Base-by-base conservation (phyloP, 1,140 invertebrate species). In the Psix sp. region DNA sequence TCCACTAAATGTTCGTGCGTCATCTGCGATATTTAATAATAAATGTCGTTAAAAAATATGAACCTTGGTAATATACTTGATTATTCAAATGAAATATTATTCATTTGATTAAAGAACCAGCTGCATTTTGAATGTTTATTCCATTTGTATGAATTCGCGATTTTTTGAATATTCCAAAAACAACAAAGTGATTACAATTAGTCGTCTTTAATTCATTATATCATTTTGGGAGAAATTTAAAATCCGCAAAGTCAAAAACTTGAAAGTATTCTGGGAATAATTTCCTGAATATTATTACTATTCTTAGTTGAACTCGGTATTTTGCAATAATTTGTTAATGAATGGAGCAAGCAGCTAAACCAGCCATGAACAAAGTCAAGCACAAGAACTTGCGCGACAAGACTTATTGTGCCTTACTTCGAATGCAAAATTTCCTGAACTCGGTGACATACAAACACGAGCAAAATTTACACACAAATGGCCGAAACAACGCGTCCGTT, bases 251-350 rank as follows among this genome's bases (percentile, higher is more conserved):
- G n/a, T n/a, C n/a, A n/a, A n/a, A n/a, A n/a, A n/a, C n/a, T n/a
- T n/a, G n/a, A 51, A 68, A 59, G 57, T 59, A 52, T 10, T 54
- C 31, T 51, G 45, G 51, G 52, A 59, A 68, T 60, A 60, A 60
- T 70, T 48, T 33, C 13, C 13, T 24, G n/a, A n/a, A 24, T 24
- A 4, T 7, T 24, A 7, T 13, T 35, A 46, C 60, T 46, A 54
- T 60, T 60, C 26, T 39, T 48, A 36, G 46, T 60, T 54, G 54
- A 60, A 43, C 33, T 17, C 45, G 35, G 39, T 60, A 70, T 70
- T 70, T 70, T 60, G 66, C 56, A 57, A 70, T 70, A 31, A 60
- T 60, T 70, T 70, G 66, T 70, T 60, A 54, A 70, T 70, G 66
- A 70, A 70, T 70, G 20, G 66, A 36, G 57, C 33, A 46, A 60